Conservation (phyloP, 2,888 invertebrate genomes). For the Drosophila melanosoma region DNA sequence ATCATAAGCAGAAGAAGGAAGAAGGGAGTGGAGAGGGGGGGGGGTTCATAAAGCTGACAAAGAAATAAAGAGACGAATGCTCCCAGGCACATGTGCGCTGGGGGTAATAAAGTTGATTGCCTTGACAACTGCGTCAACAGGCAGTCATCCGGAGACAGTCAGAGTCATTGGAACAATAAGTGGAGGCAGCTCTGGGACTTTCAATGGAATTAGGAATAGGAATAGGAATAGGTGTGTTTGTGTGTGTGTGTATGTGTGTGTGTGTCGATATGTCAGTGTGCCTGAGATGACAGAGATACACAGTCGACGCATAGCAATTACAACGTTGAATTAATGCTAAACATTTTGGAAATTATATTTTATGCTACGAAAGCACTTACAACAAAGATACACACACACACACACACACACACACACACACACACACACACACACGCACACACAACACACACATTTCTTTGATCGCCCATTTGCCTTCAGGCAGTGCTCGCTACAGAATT, state of each 20-base stretch:
- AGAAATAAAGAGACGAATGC: constrained; percentile 1
- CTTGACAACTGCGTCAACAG: constrained; percentile 69
- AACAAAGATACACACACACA: constrained; percentile 3
- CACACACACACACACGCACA: constrained; percentile 7
- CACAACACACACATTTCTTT: background rate
- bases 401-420: background rate
- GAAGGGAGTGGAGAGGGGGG: too few relatives aligned
- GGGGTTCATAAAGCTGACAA: background rate
- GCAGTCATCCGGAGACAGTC: constrained; percentile 28
- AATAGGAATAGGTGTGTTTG: background rate
- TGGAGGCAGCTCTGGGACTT: constrained; percentile 12
- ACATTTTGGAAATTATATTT: constrained; percentile 54
- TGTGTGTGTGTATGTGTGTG: background rate
- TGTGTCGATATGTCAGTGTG: background rate
- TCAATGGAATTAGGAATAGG: background rate
- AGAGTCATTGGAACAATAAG: constrained; percentile 8
- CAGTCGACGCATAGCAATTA: constrained; percentile 43
- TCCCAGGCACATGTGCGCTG: constrained; percentile 63
- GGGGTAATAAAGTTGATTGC: constrained; percentile 70
- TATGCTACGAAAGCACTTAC: constrained; percentile 28
- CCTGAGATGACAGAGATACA: background rate
- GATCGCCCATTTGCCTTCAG: constrained; percentile 5
- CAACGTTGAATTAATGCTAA: constrained; percentile 50
- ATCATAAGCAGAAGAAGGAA: constrained; percentile 7
- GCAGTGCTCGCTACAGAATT: background rate